Conservation (phyloP, 1,140 invertebrate species). For the Vollenhovia emeryi region DNA sequence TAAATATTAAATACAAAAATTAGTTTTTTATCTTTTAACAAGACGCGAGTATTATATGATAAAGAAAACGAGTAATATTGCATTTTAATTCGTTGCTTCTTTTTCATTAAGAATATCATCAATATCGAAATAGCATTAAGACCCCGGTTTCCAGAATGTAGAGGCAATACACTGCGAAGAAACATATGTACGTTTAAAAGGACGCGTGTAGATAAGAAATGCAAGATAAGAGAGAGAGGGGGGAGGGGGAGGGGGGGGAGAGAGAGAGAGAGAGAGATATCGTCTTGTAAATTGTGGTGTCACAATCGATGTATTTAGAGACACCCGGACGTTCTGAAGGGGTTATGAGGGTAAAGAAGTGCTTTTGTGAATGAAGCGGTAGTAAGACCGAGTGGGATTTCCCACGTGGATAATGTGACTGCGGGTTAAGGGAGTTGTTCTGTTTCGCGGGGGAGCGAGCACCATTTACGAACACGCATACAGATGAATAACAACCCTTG, state of each 20-base stretch:
- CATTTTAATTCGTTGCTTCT: background rate
- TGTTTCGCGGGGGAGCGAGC: constrained; percentile 58
- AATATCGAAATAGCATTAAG: background rate
- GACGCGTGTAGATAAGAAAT: background rate
- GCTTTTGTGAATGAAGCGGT: constrained; percentile 58
- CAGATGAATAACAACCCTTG: constrained; percentile 71
- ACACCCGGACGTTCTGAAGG: constrained; percentile 32
- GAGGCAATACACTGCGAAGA: background rate
- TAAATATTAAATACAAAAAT: background rate
- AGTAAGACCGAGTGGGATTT: constrained; percentile 72
- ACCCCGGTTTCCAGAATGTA: background rate
- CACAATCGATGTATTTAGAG: constrained; percentile 54
- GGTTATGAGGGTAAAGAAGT: background rate
- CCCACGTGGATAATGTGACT: constrained; percentile 84
- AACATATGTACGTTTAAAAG: background rate
- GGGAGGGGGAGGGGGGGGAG: no score
- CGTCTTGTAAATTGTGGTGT: constrained; percentile 14
- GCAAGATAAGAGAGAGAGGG: no score
- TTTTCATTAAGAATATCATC: background rate
- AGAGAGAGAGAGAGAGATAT: background rate
- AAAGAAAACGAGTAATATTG: background rate
- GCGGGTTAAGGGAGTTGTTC: constrained; percentile 74
- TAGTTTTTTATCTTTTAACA: background rate
- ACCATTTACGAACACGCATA: constrained; percentile 44
- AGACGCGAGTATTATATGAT: background rate